Percentiles rank a stretch among this genome's conserved stretches.
These are phyloP conservation scores for Heliconius ismenius DNA, from an alignment of 2,888 invertebrate genomes.

Conservation along the genomic window DNA sequence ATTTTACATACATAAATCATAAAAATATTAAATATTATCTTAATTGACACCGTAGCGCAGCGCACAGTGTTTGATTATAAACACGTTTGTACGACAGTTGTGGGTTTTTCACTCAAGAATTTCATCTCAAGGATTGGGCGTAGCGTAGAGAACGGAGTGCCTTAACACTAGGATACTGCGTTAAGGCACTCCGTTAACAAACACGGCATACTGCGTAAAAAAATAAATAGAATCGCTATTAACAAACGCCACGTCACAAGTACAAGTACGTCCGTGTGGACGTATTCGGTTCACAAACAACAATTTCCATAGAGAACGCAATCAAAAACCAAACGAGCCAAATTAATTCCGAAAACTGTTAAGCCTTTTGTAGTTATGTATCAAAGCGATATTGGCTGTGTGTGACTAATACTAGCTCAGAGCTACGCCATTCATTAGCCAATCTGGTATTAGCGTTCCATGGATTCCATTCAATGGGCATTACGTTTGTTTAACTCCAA, in stretches of 20 bases:
- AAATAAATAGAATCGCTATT: background rate
- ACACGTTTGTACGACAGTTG: background rate
- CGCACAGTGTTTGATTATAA: background rate
- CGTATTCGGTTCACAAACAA: background rate
- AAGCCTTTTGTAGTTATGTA: conserved; percentile 42
- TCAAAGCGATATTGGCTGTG: conserved; percentile 48
- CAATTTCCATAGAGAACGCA: conserved; percentile 22
- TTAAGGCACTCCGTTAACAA: too few species aligned
- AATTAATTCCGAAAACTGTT: conserved; percentile 34
- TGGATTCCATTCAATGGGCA: conserved; percentile 41
- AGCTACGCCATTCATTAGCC: conserved; percentile 53
- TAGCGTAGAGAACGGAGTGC: background rate
- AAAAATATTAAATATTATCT: background rate
- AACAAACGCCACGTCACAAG: too few species aligned
- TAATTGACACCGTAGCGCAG: background rate
- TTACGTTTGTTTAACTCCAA: conserved; percentile 43
- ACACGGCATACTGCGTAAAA: background rate
- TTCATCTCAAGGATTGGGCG: background rate
- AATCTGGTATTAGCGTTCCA: conserved; percentile 51
- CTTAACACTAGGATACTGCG: too few species aligned
- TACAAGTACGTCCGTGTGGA: background rate
- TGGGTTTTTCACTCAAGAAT: background rate
- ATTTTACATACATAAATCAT: too few species aligned
- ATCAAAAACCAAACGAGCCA: conserved; percentile 32
- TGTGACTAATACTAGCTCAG: conserved; percentile 46